Evolutionary conservation across 2,888 invertebrate genomes (phyloP).

Genomic region (Marasmarcha lunaedactyla): DNA sequence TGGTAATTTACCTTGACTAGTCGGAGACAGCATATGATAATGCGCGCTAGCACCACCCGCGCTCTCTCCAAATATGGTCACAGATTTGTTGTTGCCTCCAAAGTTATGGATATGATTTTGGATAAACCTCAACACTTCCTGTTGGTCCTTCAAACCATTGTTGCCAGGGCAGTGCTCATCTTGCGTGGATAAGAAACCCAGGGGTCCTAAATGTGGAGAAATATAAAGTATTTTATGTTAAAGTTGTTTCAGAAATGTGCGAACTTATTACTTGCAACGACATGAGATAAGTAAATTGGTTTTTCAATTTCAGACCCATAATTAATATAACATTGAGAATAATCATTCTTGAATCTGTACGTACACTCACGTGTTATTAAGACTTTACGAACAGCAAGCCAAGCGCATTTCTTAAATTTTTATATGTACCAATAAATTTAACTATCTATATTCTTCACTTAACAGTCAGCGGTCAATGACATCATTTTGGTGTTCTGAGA

Average conservation of each 20-base stretch:
- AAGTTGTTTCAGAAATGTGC: not conserved
- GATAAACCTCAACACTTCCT: conserved; percentile 72
- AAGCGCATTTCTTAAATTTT: no score
- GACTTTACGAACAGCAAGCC: no score
- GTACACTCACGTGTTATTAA: no score
- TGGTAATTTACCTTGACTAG: conserved; percentile 61
- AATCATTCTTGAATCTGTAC: no score
- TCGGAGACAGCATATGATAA: conserved; percentile 76
- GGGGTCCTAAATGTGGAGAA: conserved; percentile 68
- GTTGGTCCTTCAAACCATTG: conserved; percentile 77
- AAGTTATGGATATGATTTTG: conserved; percentile 72
- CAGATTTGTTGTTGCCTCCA: conserved; percentile 73
- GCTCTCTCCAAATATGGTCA: conserved; percentile 78
- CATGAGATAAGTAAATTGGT: not conserved
- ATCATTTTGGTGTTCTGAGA: no score
- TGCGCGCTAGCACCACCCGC: conserved; percentile 78
- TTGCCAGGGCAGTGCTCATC: conserved; percentile 75
- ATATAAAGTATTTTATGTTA: no score
- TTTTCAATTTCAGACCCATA: no score
- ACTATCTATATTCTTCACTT: no score
- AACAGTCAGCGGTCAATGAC: no score
- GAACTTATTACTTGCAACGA: not conserved
- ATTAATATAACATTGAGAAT: no score
- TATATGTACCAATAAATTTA: no score
- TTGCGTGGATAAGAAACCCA: conserved; percentile 76